Percentiles rank a stretch among this genome's conserved stretches.
Evolutionary conservation across 2,113 vertebrate species (phyloP).

Genomic region (Gambusia holbrooki): DNA sequence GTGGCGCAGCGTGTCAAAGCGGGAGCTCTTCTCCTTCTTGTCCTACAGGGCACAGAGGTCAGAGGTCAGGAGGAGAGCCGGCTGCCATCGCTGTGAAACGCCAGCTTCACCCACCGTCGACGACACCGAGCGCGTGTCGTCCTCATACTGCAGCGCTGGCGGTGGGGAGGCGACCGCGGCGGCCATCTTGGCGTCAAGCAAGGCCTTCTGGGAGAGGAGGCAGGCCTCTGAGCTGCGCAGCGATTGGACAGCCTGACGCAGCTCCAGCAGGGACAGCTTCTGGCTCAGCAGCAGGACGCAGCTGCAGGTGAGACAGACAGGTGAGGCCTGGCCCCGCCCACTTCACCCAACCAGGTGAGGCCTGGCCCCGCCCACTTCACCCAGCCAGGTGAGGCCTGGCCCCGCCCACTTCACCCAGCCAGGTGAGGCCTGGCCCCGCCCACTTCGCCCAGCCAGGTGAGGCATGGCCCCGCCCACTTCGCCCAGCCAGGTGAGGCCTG

Average conservation of each 20-base stretch:
- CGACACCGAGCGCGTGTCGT: slow-evolving; percentile 92
- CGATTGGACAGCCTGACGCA: slow-evolving; percentile 91
- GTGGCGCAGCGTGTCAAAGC: slow-evolving; percentile 93
- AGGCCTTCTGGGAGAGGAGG: slow-evolving; percentile 89
- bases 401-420: too few species aligned
- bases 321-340: not conserved
- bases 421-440: too few species aligned
- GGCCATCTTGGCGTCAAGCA: slow-evolving; percentile 89
- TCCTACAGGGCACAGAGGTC: slow-evolving; percentile 78
- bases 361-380: not conserved
- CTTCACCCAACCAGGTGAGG: not conserved
- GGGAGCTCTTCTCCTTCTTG: slow-evolving; percentile 92
- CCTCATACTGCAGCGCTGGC: slow-evolving; percentile 92
- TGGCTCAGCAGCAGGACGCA: slow-evolving; percentile 85
- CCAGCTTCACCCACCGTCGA: slow-evolving; percentile 83
- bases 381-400: too few species aligned
- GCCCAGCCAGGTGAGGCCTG: too few species aligned
- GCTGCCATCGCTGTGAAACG: not conserved
- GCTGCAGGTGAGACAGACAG: slow-evolving; percentile 34
- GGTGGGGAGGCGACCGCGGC: slow-evolving; percentile 81
- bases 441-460: not conserved
- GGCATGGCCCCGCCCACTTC: not conserved
- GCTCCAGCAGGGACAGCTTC: slow-evolving; percentile 91
- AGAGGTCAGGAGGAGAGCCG: not conserved
- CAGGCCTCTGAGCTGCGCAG: slow-evolving; percentile 89